These are phyloP conservation scores for Dermolepida albohirtum DNA, from an alignment of 2,888 invertebrate genomes.

Conservation along the genomic window DNA sequence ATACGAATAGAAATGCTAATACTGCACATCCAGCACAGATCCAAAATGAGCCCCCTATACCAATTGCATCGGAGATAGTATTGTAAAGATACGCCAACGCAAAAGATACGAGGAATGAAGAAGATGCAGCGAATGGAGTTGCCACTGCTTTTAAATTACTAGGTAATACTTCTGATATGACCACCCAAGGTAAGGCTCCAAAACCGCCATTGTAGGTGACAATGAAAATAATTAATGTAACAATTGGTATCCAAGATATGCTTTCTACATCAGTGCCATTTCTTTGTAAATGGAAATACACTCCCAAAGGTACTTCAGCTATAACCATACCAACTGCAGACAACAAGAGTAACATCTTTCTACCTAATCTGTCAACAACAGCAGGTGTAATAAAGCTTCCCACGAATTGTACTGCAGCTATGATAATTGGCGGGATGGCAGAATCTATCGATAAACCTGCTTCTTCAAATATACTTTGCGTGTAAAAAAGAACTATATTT, in stretches of 20 bases:
- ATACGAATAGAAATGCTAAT: conserved; percentile 77
- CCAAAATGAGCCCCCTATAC: conserved; percentile 78
- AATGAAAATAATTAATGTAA: conserved; percentile 79
- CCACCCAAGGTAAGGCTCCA: conserved; percentile 85
- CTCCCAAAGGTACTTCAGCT: conserved; percentile 69
- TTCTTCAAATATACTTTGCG: conserved; percentile 76
- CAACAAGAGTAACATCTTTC: conserved; percentile 75
- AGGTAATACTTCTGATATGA: conserved; percentile 86
- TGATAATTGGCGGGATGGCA: conserved; percentile 80
- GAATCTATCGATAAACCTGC: conserved; percentile 73
- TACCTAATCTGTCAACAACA: conserved; percentile 80
- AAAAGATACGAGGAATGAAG: conserved; percentile 83
- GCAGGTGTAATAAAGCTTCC: conserved; percentile 80
- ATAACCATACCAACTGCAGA: conserved; percentile 76
- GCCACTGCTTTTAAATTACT: conserved; percentile 82
- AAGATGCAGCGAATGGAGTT: conserved; percentile 79
- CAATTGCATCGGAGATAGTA: conserved; percentile 69
- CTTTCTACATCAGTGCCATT: conserved; percentile 62
- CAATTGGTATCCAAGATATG: conserved; percentile 78
- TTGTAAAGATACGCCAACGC: conserved; percentile 79
- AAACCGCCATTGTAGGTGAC: conserved; percentile 80
- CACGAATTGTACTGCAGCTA: conserved; percentile 81
- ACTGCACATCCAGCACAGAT: conserved; percentile 75
- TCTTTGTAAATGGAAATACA: conserved; percentile 74
- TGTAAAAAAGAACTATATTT: conserved; percentile 84